These are phyloP conservation scores for Ictidomys tridecemlineatus DNA, from an alignment of 2,113 vertebrate species.

Conservation along the genomic window DNA sequence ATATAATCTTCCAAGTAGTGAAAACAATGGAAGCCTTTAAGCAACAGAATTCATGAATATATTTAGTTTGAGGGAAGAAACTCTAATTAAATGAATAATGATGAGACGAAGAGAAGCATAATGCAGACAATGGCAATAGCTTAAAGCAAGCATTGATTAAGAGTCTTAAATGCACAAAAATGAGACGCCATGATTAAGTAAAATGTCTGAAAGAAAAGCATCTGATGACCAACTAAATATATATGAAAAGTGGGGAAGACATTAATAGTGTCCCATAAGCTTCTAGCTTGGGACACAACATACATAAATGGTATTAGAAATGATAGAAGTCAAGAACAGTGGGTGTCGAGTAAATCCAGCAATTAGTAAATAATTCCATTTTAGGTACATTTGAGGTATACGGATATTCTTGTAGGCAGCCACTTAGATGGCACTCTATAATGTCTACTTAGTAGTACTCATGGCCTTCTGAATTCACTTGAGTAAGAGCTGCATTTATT, in stretches of 20 bases:
- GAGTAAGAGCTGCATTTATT: background rate
- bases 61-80: background rate
- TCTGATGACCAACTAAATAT: background rate
- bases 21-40: background rate
- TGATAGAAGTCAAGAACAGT: background rate
- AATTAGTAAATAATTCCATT: background rate
- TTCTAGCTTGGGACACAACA: background rate
- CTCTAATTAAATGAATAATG: background rate
- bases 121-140: background rate
- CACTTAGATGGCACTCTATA: background rate
- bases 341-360: background rate
- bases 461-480: background rate
- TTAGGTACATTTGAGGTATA: background rate
- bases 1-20: background rate
- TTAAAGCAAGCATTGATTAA: conserved; percentile 19
- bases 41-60: background rate
- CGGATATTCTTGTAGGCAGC: background rate
- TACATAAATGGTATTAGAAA: background rate
- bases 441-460: background rate
- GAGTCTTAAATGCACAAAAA: background rate
- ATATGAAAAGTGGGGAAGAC: background rate
- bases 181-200: background rate
- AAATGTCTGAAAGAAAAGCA: background rate
- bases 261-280: background rate
- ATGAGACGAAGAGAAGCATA: background rate